Evolutionary conservation across 2,888 invertebrate species (phyloP).

Genomic region (Lochmaea crataegi): DNA sequence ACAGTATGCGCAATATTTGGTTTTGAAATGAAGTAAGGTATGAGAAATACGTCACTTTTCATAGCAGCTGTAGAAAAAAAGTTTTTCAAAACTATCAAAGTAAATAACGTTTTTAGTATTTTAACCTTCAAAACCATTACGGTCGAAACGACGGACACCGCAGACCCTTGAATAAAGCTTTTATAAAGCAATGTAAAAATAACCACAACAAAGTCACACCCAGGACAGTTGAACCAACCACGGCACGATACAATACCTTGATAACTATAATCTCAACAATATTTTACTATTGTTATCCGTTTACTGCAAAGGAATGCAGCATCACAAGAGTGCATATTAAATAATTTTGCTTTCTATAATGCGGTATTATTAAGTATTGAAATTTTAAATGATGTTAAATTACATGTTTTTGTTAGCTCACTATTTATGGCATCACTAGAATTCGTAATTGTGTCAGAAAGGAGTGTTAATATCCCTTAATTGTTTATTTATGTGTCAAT

Average conservation of each 20-base stretch:
- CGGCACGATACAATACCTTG: slow-evolving; percentile 11
- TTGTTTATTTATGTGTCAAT: background rate
- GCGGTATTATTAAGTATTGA: slow-evolving; percentile 13
- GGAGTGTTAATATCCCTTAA: background rate
- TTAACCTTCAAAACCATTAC: slow-evolving; percentile 3
- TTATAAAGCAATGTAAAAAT: slow-evolving; percentile 2
- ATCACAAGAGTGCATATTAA: slow-evolving; percentile 7
- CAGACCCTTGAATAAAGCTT: background rate
- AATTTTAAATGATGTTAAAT: slow-evolving; percentile 11
- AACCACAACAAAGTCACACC: slow-evolving; percentile 17
- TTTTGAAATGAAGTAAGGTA: too few relatives aligned
- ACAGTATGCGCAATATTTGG: too few relatives aligned
- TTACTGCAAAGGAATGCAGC: slow-evolving; percentile 14
- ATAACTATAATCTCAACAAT: slow-evolving; percentile 17
- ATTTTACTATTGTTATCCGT: slow-evolving; percentile 17
- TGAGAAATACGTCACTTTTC: too few relatives aligned
- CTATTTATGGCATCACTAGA: slow-evolving; percentile 5
- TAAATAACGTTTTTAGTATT: background rate
- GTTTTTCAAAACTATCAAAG: background rate
- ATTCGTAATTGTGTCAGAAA: slow-evolving; percentile 6
- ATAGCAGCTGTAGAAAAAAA: too few relatives aligned
- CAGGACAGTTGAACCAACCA: slow-evolving; percentile 15
- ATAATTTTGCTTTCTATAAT: slow-evolving; percentile 13
- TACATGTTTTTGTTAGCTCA: slow-evolving; percentile 3
- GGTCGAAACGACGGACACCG: background rate